Conservation (phyloP, 2,888 invertebrate species). For the Napeogenes sylphis region DNA sequence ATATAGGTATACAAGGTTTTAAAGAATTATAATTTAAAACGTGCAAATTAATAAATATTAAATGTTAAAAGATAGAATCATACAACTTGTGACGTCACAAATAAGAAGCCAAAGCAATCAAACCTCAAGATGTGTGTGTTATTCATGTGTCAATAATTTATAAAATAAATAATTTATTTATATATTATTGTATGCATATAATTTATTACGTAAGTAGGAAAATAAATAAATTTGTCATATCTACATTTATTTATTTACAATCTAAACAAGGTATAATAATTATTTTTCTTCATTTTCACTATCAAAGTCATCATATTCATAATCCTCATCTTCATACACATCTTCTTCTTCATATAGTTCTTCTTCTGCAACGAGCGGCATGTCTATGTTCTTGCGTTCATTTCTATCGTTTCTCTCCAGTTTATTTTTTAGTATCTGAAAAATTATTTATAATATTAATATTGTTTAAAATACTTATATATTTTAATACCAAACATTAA, state of each 20-base stretch:
- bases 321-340: slow-evolving; percentile 30
- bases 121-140: no score
- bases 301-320: slow-evolving; percentile 37
- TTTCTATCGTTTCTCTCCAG: slow-evolving; percentile 48
- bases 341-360: slow-evolving; percentile 15
- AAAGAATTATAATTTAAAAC: no score
- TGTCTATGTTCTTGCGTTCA: slow-evolving; percentile 34
- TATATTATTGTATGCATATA: no score
- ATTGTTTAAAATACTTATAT: not conserved
- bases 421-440: slow-evolving; percentile 61
- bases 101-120: no score
- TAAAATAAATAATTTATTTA: no score
- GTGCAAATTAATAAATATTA: no score
- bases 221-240: no score
- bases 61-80: no score
- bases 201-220: no score
- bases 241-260: slow-evolving; percentile 6
- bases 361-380: slow-evolving; percentile 14
- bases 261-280: not conserved
- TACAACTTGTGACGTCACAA: no score
- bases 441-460: slow-evolving; percentile 20
- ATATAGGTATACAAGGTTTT: no score
- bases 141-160: no score
- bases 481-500: not conserved
- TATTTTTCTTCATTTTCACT: slow-evolving; percentile 16